Conservation (phyloP, 2,113 vertebrate genomes). For the Erythrocercus mccallii region DNA sequence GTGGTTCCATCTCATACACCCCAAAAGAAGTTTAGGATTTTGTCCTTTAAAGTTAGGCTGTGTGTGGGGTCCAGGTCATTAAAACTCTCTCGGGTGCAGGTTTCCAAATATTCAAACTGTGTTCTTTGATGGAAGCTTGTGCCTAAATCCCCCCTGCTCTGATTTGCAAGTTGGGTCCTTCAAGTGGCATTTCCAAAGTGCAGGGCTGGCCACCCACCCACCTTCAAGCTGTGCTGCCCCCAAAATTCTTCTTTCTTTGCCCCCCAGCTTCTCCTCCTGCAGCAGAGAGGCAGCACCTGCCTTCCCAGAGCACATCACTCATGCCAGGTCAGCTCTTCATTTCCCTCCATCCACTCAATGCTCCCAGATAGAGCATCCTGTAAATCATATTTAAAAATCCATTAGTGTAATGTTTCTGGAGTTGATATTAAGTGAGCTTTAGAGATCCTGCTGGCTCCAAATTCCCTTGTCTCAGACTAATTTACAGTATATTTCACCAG, state of each 20-base stretch:
- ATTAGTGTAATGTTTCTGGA: conserved; percentile 54
- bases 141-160: neutral
- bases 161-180: neutral
- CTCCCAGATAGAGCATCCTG: neutral
- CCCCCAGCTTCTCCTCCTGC: neutral
- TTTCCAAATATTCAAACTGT: neutral
- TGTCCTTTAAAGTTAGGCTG: neutral
- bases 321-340: neutral
- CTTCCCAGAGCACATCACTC: neutral
- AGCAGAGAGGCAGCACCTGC: neutral
- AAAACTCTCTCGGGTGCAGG: neutral
- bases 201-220: no score
- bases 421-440: conserved; percentile 49
- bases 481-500: conserved; percentile 46
- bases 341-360: neutral
- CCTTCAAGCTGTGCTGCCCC: neutral
- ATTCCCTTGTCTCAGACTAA: conserved; percentile 29
- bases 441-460: conserved; percentile 15
- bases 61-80: accelerated
- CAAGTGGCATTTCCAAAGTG: neutral
- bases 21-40: neutral
- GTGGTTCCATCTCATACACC: neutral
- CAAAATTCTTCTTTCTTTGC: neutral
- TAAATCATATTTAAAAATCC: conserved; percentile 67
- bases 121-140: accelerated